Evolutionary conservation across 1,140 invertebrate species (phyloP), one percentile per base, ranked within the genome.

Genomic region (Sinella curviseta): DNA sequence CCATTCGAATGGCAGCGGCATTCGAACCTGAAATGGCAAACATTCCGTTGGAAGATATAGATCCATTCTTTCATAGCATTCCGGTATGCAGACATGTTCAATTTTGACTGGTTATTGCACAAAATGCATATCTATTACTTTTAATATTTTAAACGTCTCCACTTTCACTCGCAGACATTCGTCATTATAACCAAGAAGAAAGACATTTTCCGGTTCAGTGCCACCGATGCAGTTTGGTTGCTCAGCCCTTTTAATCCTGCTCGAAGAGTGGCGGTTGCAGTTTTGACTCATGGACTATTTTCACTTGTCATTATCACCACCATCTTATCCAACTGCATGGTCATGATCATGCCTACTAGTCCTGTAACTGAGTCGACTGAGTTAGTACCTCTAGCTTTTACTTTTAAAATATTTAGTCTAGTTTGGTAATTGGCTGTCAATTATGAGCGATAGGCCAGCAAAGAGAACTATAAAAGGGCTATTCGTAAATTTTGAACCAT

Each of bases 201-300:
- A 91, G 95, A 97, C 90, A 97, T 99, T 90, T 98, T 96, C 91
- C 92, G 97, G 89, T 99, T 99, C 91, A 97, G 94, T 89, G 95
- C 97, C 86, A 96, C 95, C 84, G 93, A 98, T 88, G 96, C 96
- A 87, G 89, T 98, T 87, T 98, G 93, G 92, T 90, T 97, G 87
- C 91, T 99, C 86, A 94, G 95, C 89, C 97, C 97, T 83, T 99
- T 98, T 90, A 98, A 98, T 90, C 96, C 96, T 12, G 48, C 57
- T 8, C 39, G 36, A 89, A 92, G 96, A 88, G 94, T 96, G 86
- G 96, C 97, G 86, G 97, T 99, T 90, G 97, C 95, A 89, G 95
- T 98, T 89, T 91, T 99, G 88, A 96, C 97, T 86, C 97, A 99
- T 92, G 95, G 95, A 87, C 89, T 97, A 85, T 99, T 99, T 91